These are phyloP conservation scores for Myotis findleyi DNA, from an alignment of 2,797 vertebrate genomes.

Conservation along the genomic window DNA sequence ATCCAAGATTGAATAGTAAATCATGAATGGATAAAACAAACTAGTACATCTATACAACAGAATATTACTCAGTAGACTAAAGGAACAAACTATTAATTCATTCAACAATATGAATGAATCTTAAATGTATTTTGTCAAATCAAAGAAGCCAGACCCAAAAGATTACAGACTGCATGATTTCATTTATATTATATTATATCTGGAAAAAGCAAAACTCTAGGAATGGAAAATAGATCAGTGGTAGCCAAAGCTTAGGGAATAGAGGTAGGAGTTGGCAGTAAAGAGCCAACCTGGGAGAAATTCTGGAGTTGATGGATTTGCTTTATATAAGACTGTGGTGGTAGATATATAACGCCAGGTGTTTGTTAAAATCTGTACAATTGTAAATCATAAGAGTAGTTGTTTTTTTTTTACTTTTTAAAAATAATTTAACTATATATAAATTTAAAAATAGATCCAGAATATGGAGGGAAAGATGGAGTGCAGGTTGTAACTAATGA, in stretches of 20 bases:
- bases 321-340: background rate
- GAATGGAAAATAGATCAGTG: background rate
- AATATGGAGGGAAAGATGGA: background rate
- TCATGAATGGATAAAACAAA: slow-evolving; percentile 1
- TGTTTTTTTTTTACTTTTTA: background rate
- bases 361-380: background rate
- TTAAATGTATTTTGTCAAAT: slow-evolving; percentile 8
- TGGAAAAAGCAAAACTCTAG: background rate
- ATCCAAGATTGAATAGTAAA: background rate
- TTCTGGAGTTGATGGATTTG: background rate
- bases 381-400: background rate
- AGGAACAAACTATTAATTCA: background rate
- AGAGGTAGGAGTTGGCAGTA: background rate
- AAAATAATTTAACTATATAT: background rate
- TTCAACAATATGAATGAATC: background rate
- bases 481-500: background rate
- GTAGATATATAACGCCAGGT: background rate
- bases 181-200: background rate
- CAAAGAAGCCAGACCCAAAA: background rate
- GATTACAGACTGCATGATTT: background rate
- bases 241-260: background rate
- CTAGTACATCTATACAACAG: background rate
- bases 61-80: background rate
- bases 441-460: background rate
- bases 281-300: background rate